Evolutionary conservation across 2,797 vertebrate species (phyloP).

Genomic region (Anas bahamensis): DNA sequence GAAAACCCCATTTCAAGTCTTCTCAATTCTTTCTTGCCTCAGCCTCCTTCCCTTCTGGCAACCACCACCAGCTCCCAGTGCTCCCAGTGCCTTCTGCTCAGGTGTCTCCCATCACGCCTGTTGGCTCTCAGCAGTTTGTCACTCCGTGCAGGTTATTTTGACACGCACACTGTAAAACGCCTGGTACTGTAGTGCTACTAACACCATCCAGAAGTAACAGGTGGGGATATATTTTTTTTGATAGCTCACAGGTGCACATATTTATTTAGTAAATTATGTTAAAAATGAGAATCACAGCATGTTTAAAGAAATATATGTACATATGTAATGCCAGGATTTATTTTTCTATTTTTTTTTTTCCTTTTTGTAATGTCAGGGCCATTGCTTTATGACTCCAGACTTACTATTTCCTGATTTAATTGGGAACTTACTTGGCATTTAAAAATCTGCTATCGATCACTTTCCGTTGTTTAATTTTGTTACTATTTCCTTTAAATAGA

Average conservation of each 20-base stretch:
- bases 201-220: not conserved
- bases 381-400: not conserved
- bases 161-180: not conserved
- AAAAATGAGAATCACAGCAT: not conserved
- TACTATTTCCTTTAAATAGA: not conserved
- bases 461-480: not conserved
- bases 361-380: not conserved
- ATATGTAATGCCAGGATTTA: not conserved
- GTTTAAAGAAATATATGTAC: not conserved
- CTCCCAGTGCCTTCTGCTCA: not conserved
- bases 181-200: not conserved
- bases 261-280: not conserved
- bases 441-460: not conserved
- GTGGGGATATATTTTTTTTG: not conserved
- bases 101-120: not conserved
- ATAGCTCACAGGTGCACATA: not conserved
- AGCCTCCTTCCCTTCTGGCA: not conserved
- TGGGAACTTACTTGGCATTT: not conserved
- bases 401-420: not conserved
- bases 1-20: not conserved
- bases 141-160: not conserved
- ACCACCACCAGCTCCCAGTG: not conserved
- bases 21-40: not conserved
- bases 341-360: not conserved
- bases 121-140: not conserved